Base-by-base conservation (phyloP, 2,797 vertebrate species). In the Onychomys leucogaster region DNA sequence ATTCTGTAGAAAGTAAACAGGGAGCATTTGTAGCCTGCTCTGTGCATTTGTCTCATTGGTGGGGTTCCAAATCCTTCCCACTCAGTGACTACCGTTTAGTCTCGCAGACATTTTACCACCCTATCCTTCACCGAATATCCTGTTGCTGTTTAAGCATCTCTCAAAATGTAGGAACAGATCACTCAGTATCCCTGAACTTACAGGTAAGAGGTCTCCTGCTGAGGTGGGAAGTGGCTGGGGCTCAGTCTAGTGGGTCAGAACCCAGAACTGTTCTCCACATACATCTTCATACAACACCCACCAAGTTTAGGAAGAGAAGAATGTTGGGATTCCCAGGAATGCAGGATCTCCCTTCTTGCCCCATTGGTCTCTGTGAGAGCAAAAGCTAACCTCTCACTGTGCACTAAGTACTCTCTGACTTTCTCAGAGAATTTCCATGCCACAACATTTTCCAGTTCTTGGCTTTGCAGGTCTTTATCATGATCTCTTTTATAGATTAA, bases 11-110 rank as follows among this genome's bases (percentile, higher is more conserved):
- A 93, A 89, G 55, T 29, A 82, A 41, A 78, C 27, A 76, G 6
- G 4, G 13, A 77, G 6, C 4, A 17, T 52, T 5, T 17, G 16
- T 25, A 3, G 52, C 21, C 43, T 55, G 9, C 7, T 69, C 25
- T 14, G n/a, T n/a, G 59, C 5, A 21, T 25, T 27, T n/a, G 14
- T 41, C 59, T 43, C 21, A 34, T 41, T 5, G 80, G 41, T 29
- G 69, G 49, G n/a, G 41, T 89, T 78, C 88, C 52, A n/a, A 21
- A 94, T 77, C 63, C 41, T 94, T 89, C 52, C 61, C 55, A 46
- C 1, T 69, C 57, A 46, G 16, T 61, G n/a, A 91, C 71, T 46
- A 52, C 37, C 25, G 16, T 65, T 76, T 76, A 41, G 76, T 78
- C 52, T 75, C 57, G 61, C 67, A 83, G 43, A n/a, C 29, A 77